Evolutionary conservation across 2,113 vertebrate genomes (phyloP).

Genomic region (Erythrocercus mccallii): DNA sequence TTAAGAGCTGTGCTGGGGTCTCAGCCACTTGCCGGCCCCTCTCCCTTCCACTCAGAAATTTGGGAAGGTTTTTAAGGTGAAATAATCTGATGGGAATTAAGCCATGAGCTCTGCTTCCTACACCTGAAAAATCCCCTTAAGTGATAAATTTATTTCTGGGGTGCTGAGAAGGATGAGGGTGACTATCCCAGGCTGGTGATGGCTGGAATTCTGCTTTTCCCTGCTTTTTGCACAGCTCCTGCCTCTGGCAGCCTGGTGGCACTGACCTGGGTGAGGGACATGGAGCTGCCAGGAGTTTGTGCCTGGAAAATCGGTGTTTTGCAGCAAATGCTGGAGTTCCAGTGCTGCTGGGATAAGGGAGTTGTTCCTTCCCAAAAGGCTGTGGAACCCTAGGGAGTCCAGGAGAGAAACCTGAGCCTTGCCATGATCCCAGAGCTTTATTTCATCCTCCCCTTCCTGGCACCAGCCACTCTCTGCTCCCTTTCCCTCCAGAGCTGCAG

Average conservation of each 20-base stretch:
- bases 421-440: not conserved
- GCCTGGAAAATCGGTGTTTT: not conserved
- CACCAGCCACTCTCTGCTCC: not conserved
- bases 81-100: not conserved
- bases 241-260: not conserved
- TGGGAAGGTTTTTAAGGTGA: not conserved
- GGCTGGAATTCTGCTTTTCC: not conserved
- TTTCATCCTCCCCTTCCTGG: not conserved
- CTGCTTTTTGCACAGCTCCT: not conserved
- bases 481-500: not conserved
- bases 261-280: accelerated
- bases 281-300: accelerated
- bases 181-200: accelerated
- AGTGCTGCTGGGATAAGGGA: not conserved
- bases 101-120: not conserved
- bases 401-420: constrained; percentile 8
- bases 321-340: not conserved
- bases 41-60: not conserved
- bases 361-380: not conserved
- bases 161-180: not conserved
- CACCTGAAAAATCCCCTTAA: not conserved
- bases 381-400: not conserved
- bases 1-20: not conserved
- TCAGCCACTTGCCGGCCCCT: not conserved
- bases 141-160: not conserved